A percentile compares a stretch with the other conserved stretches of the same genome.
Conservation (phyloP, 2,113 vertebrate species). For the Spermophilus dauricus region DNA sequence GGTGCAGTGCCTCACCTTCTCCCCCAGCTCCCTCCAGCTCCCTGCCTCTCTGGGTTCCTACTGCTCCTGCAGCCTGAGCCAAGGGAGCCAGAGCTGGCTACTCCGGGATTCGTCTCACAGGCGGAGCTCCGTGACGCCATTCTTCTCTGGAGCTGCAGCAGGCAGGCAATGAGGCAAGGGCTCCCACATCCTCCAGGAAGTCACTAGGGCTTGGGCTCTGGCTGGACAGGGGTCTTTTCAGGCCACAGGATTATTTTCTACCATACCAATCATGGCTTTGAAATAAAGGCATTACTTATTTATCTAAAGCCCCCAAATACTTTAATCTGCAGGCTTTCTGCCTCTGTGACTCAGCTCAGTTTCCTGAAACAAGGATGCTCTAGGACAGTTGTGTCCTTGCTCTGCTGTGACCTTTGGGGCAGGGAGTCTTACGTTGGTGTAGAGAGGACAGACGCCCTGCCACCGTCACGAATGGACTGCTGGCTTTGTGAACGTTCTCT, state of each 20-base stretch:
- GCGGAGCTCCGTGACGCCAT: too few species aligned
- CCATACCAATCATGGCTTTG: rapidly evolving
- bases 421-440: rapidly evolving
- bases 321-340: not conserved
- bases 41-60: too few species aligned
- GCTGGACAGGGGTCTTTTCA: rapidly evolving
- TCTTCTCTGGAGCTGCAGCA: not conserved
- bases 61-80: not conserved
- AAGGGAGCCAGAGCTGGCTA: too few species aligned
- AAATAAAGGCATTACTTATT: not conserved
- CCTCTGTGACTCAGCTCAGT: not conserved
- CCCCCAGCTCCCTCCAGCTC: rapidly evolving
- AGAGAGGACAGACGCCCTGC: not conserved
- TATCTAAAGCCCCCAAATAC: not conserved
- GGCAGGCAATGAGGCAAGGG: not conserved
- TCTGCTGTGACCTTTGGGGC: not conserved
- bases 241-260: not conserved
- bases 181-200: not conserved
- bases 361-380: not conserved
- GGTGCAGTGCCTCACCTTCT: rapidly evolving
- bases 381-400: rapidly evolving
- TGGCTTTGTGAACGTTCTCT: not conserved
- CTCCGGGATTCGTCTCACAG: rapidly evolving
- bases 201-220: rapidly evolving
- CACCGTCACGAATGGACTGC: not conserved